These are phyloP conservation scores for Gonatopus flavifemur DNA, from an alignment of 1,140 invertebrate genomes.

Conservation along the genomic window DNA sequence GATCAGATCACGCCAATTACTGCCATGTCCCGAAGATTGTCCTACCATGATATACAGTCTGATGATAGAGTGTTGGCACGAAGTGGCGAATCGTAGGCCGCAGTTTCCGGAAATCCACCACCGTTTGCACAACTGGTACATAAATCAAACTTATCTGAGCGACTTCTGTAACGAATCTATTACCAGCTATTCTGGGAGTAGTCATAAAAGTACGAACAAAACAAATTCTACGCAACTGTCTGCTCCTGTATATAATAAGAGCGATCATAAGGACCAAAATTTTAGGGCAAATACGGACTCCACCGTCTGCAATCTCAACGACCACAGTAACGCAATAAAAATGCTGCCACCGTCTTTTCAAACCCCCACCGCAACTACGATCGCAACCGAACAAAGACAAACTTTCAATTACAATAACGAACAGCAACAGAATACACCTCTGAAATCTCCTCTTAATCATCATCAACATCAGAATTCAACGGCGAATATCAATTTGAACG, in stretches of 20 bases:
- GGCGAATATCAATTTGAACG: conserved; percentile 32
- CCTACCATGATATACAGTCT: conserved; percentile 87
- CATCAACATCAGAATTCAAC: conserved; percentile 22
- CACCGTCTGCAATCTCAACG: conserved; percentile 28
- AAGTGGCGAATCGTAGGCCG: conserved; percentile 85
- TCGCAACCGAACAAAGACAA: conserved; percentile 25
- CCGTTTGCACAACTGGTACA: conserved; percentile 72
- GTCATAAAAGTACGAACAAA: conserved; percentile 44
- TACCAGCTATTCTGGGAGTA: conserved; percentile 39
- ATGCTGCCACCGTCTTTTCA: conserved; percentile 28
- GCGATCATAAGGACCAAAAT: conserved; percentile 32
- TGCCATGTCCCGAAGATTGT: conserved; percentile 90
- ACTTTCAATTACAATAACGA: conserved; percentile 20
- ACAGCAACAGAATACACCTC: conserved; percentile 27
- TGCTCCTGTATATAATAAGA: conserved; percentile 37
- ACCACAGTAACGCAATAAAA: conserved; percentile 32
- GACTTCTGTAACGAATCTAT: conserved; percentile 42
- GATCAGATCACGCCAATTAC: conserved; percentile 89
- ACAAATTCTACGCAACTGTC: conserved; percentile 42
- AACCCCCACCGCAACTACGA: conserved; percentile 21
- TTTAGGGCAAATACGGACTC: conserved; percentile 26
- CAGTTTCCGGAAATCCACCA: conserved; percentile 83
- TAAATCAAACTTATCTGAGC: conserved; percentile 50
- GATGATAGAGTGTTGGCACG: conserved; percentile 98
- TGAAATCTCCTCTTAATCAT: conserved; percentile 15